These are phyloP conservation scores for Pseudococcus jackbeardsleyi DNA, from an alignment of 2,888 invertebrate genomes.

Conservation along the genomic window DNA sequence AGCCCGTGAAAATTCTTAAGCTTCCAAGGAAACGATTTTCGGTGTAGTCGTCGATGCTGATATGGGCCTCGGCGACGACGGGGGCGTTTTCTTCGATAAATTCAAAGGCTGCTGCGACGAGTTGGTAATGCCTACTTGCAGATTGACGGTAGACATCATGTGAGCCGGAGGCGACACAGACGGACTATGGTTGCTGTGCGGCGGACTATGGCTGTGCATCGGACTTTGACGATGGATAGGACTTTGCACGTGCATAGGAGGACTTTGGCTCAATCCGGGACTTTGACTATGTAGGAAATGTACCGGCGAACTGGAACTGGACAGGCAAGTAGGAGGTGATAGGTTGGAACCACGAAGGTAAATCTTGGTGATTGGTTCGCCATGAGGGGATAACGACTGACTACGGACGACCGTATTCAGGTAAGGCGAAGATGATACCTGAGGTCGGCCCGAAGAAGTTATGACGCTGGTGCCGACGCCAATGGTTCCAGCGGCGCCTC, in stretches of 20 bases:
- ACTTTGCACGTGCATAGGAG: slow-evolving; percentile 59
- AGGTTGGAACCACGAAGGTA: slow-evolving; percentile 57
- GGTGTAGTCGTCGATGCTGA: slow-evolving; percentile 60
- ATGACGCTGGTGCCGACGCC: slow-evolving; percentile 75
- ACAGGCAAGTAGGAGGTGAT: slow-evolving; percentile 59
- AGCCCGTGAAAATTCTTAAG: slow-evolving; percentile 24
- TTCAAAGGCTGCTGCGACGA: slow-evolving; percentile 86
- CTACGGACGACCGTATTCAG: slow-evolving; percentile 72
- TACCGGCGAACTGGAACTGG: slow-evolving; percentile 62
- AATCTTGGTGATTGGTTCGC: slow-evolving; percentile 55
- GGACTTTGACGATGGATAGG: slow-evolving; percentile 52
- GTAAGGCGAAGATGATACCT: slow-evolving; percentile 70
- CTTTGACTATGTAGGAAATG: slow-evolving; percentile 70
- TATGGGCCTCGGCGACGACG: slow-evolving; percentile 78
- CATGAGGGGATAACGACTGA: slow-evolving; percentile 68
- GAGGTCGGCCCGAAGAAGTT: slow-evolving; percentile 72
- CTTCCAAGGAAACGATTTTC: slow-evolving; percentile 63
- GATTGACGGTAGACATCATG: slow-evolving; percentile 74
- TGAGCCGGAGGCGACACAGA: slow-evolving; percentile 71
- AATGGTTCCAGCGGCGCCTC: slow-evolving; percentile 71
- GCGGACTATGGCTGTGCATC: slow-evolving; percentile 57
- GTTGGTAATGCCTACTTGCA: slow-evolving; percentile 87
- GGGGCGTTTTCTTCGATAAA: slow-evolving; percentile 87
- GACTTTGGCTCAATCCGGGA: slow-evolving; percentile 20
- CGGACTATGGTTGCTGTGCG: slow-evolving; percentile 67